Evolutionary conservation across 2,888 invertebrate genomes (phyloP), one percentile per base, ranked within the genome.

Genomic region (Nasonia oneida): DNA sequence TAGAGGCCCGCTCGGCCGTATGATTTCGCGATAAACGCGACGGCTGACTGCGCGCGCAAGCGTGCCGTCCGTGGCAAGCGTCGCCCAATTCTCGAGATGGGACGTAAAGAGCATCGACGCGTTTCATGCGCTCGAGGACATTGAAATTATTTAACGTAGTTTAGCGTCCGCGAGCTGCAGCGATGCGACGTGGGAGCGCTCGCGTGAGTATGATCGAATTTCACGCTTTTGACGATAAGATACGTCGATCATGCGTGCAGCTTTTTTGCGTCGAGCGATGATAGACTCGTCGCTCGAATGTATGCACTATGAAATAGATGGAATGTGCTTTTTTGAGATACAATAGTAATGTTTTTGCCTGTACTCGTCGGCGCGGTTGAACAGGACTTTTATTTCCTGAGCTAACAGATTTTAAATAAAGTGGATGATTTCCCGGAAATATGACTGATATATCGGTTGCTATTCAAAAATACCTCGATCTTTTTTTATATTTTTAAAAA

Each of bases 21-120:
- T 80, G 80, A 70, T 80, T 71, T 64, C 29, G 61, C 76, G 80
- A 76, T 85, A 81, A 85, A 76, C 81, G 64, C 47, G 47, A 29
- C n/a, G 73, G 73, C 23, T 42, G 33, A 23, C 73, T 23, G 23
- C 73, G 23, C 23, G 23, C 23, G 23, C 23, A 23, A 23, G 23
- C 23, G 23, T 23, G 23, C 79, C 39, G 78, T 18, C 15, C 76
- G n/a, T 33, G 47, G 29, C 33, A 18, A 70, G 12, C 37, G 23
- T 14, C 73, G 42, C 4, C 47, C 12, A 73, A 73, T 73, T 73
- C 67, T 67, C 73, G 73, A 23, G 73, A 73, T 23, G 67, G 67
- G 42, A 23, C 47, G 73, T 42, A 47, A 47, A 47, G 73, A 73
- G 73, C 42, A 73, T 23, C 73, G 73, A 73, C 67, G 67, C 33